Conservation (phyloP, 2,113 vertebrate species). For the Corythaixoides concolor region DNA sequence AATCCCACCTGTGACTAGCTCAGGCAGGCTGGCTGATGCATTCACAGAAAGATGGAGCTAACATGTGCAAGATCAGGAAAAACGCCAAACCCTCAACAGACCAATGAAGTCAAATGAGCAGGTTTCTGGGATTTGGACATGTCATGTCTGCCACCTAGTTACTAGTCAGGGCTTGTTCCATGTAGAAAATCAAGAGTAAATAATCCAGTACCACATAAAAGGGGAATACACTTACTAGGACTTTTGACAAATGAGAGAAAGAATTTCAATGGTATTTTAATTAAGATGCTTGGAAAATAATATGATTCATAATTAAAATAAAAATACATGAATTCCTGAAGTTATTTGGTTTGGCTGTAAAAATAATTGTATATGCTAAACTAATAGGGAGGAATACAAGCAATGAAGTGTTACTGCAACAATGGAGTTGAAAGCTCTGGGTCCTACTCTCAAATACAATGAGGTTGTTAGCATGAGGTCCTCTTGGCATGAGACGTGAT, state of each 20-base stretch:
- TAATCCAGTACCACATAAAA: conserved; percentile 60
- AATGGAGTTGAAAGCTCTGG: background rate
- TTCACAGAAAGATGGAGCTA: conserved; percentile 29
- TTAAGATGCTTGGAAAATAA: conserved; percentile 27
- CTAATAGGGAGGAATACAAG: background rate
- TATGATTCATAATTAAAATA: conserved; percentile 28
- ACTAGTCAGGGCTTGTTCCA: conserved; percentile 42
- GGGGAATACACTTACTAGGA: conserved; percentile 18
- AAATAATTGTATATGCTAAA: conserved; percentile 37
- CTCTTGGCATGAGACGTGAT: background rate
- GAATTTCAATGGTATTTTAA: conserved; percentile 12
- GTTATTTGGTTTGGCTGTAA: conserved; percentile 37
- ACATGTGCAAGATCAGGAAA: conserved; percentile 38
- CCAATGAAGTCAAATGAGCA: conserved; percentile 1
- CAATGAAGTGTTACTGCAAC: background rate
- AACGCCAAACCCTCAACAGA: conserved; percentile 39
- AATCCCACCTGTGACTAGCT: conserved; percentile 47
- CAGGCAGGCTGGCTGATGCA: conserved; percentile 55
- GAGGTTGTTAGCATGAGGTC: conserved; percentile 29
- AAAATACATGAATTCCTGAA: conserved; percentile 20
- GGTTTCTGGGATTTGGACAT: conserved; percentile 42
- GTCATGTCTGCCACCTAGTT: conserved; percentile 51
- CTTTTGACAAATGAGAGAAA: conserved; percentile 32
- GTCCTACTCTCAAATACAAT: conserved; percentile 13
- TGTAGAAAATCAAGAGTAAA: conserved; percentile 56